Conservation (phyloP, 2,113 vertebrate genomes). For the Pachyramphus minor region DNA sequence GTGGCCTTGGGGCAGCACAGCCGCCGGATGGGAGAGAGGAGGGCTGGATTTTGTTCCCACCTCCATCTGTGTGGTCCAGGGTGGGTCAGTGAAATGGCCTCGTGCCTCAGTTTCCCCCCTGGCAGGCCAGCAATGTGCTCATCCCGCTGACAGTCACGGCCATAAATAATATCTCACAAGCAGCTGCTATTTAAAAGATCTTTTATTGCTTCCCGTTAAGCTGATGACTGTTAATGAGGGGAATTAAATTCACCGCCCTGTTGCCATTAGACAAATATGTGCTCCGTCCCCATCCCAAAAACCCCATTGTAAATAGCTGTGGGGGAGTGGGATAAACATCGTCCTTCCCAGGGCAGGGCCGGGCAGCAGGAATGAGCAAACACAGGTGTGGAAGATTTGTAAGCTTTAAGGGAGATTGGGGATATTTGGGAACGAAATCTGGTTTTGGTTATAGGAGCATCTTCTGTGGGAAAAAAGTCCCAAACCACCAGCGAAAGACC, state of each 20-base stretch:
- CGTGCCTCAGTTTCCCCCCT: constrained; percentile 50
- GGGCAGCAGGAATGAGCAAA: constrained; percentile 43
- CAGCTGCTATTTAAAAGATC: not conserved
- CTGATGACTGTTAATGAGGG: constrained; percentile 43
- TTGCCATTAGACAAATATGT: constrained; percentile 29
- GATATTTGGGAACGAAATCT: constrained; percentile 52
- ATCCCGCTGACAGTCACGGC: not conserved
- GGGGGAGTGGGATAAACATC: constrained; percentile 37
- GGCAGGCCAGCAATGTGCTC: not conserved
- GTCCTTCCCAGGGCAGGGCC: not conserved
- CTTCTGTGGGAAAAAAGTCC: not conserved
- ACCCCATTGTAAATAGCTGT: constrained; percentile 30
- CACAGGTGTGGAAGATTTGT: constrained; percentile 58
- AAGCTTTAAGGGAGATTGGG: constrained; percentile 39
- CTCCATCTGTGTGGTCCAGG: constrained; percentile 26
- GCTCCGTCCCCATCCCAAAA: constrained; percentile 19
- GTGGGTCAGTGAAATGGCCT: not conserved
- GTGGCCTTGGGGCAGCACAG: not conserved
- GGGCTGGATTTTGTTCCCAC: not conserved
- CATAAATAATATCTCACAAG: constrained; percentile 17
- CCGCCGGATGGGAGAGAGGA: not conserved
- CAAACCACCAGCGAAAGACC: not conserved
- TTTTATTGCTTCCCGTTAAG: constrained; percentile 50
- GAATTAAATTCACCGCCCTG: constrained; percentile 19
- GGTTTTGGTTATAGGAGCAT: constrained; percentile 56